These are phyloP conservation scores for Mola mola DNA, from an alignment of 2,113 vertebrate genomes.

Conservation along the genomic window DNA sequence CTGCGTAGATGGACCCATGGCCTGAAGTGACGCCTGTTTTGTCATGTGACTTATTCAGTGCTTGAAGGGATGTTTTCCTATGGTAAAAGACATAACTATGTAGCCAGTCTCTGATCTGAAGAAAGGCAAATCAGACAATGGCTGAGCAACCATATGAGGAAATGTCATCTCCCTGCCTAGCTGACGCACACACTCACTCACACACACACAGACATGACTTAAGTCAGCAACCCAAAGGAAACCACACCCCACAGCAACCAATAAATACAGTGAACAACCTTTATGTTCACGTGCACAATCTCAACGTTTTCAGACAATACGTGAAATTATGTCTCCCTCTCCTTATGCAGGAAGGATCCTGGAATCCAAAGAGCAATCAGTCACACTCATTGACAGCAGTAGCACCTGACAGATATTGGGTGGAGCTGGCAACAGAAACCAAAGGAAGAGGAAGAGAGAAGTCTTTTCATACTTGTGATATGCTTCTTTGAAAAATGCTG, in stretches of 20 bases:
- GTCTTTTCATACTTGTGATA: constrained; percentile 44
- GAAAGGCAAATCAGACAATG: constrained; percentile 42
- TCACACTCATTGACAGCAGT: constrained; percentile 37
- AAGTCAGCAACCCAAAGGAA: constrained; percentile 46
- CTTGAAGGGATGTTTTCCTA: constrained; percentile 46
- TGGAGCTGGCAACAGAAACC: constrained; percentile 40
- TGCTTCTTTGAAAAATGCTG: constrained; percentile 18
- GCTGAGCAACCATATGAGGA: constrained; percentile 40
- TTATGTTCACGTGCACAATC: constrained; percentile 35
- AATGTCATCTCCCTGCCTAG: constrained; percentile 41
- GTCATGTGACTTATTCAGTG: constrained; percentile 56
- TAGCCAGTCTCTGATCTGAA: constrained; percentile 38
- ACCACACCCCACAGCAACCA: constrained; percentile 48
- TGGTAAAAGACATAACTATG: constrained; percentile 45
- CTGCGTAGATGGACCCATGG: constrained; percentile 32
- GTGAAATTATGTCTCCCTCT: constrained; percentile 21
- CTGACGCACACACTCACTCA: constrained; percentile 14
- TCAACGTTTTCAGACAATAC: constrained; percentile 15
- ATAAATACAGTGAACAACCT: constrained; percentile 61
- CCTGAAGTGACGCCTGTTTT: constrained; percentile 47
- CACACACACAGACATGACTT: constrained; percentile 33
- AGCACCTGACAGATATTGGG: constrained; percentile 25
- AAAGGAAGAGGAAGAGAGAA: constrained; percentile 13
- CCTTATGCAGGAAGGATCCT: constrained; percentile 9
- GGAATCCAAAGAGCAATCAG: constrained; percentile 31